Base-by-base conservation (phyloP, 2,797 vertebrate genomes). In the Pterois miles region DNA sequence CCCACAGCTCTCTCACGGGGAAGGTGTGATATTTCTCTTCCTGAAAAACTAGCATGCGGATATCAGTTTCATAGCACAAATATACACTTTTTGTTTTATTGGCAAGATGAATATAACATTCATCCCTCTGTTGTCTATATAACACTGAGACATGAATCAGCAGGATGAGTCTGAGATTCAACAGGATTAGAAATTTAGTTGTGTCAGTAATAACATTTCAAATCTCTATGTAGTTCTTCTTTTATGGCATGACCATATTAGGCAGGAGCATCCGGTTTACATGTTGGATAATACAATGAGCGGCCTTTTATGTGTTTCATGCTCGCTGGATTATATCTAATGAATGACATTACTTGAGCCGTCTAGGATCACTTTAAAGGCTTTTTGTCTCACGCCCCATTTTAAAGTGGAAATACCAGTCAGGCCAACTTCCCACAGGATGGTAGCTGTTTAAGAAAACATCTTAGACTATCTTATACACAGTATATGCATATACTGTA, bases 91-190 rank as follows among this genome's bases (percentile, higher is more conserved):
- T 60, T 65, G 69, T 74, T 59, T 64, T 62, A 76, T 76, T 72
- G 46, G 68, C 13, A 38, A 43, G 27, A 71, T 64, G 11, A 70
- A 76, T 60, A 56, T 54, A 65, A 33, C 52, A 56, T 2, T 74
- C 14, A 65, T 33, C 29, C 63, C 34, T 29, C 60, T 58, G 48
- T 53, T 33, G 58, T 33, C 56, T 74, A n/a, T 43, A 70, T 56
- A 31, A 63, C 62, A 31, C 38, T 58, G 73, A 83, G 71, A 84
- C 76, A 80, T n/a, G 46, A 85, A 86, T 67, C 80, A 82, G 73
- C 68, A 52, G 54, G 62, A 81, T 59, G 20, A 71, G 65, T 77
- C 60, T 71, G 34, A 75, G 69, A 73, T 50, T 74, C n/a, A 72
- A 65, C 75, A 8, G 50, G 59, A 81, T 71, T 78, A 46, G 31